A percentile compares a stretch with the other conserved stretches of the same genome.
These are phyloP conservation scores for Philhelius pedissequus DNA, from an alignment of 2,888 invertebrate genomes.

Conservation along the genomic window DNA sequence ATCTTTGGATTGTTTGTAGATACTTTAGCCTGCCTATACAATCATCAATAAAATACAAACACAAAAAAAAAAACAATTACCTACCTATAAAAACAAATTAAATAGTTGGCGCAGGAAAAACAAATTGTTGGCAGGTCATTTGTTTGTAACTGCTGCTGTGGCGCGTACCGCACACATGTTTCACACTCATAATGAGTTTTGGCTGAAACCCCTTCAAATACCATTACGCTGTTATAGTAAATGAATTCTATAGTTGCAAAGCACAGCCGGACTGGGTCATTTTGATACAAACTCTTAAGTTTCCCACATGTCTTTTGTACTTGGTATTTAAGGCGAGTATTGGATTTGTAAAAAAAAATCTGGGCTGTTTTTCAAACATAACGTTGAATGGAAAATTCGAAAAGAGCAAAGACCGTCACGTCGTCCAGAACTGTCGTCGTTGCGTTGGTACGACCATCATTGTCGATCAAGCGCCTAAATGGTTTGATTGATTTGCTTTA, in stretches of 20 bases:
- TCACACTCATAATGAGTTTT: slow-evolving; percentile 34
- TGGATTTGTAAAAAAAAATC: no score
- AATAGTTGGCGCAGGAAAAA: slow-evolving; percentile 31
- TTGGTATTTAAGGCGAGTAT: no score
- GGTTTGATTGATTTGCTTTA: no score
- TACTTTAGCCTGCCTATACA: background rate
- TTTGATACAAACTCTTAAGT: no score
- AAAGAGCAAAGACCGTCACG: no score
- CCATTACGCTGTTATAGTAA: background rate
- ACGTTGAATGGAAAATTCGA: no score
- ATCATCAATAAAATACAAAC: slow-evolving; percentile 15
- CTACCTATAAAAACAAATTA: slow-evolving; percentile 7
- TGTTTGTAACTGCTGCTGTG: slow-evolving; percentile 7
- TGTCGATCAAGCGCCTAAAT: no score
- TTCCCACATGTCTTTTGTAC: no score
- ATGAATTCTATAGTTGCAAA: background rate
- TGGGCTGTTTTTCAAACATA: no score
- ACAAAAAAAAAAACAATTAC: no score
- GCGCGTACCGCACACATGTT: slow-evolving; percentile 27
- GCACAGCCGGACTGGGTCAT: background rate
- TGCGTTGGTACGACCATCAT: no score
- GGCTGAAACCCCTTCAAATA: slow-evolving; percentile 27
- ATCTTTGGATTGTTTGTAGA: background rate
- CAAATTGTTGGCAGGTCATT: slow-evolving; percentile 31
- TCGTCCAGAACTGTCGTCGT: no score